Conservation (phyloP, 2,113 vertebrate genomes). For the Jaculus jaculus region DNA sequence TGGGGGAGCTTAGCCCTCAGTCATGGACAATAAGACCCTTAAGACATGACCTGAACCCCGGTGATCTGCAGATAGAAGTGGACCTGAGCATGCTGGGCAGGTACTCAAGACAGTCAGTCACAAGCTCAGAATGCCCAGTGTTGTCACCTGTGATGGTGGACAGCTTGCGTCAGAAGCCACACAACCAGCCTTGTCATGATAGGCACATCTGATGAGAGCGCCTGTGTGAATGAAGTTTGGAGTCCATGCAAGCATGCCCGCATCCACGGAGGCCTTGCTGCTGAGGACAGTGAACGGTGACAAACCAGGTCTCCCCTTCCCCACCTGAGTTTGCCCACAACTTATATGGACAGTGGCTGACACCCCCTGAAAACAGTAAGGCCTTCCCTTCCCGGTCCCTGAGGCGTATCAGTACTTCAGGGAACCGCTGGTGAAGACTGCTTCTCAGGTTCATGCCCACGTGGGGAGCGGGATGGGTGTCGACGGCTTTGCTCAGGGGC, state of each 20-base stretch:
- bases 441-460: neutral
- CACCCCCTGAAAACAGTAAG: neutral
- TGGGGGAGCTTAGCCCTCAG: neutral
- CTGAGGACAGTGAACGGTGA: neutral
- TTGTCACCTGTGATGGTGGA: too few species aligned
- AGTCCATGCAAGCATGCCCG: too few species aligned
- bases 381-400: neutral
- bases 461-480: neutral
- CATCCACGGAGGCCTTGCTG: neutral
- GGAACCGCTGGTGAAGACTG: neutral
- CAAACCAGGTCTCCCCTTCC: neutral
- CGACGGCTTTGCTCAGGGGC: neutral
- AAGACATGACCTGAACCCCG: conserved; percentile 91
- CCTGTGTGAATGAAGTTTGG: rapidly evolving
- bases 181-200: neutral
- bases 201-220: neutral
- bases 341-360: neutral
- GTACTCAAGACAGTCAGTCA: too few species aligned
- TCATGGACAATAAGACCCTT: neutral
- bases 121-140: too few species aligned
- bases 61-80: too few species aligned
- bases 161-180: neutral
- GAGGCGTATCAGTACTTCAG: neutral
- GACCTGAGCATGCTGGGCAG: neutral
- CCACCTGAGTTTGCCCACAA: neutral